A percentile compares a stretch with the other conserved stretches of the same genome.
These are phyloP conservation scores for Perizoma flavofasciatum DNA, from an alignment of 2,888 invertebrate genomes.

Conservation along the genomic window DNA sequence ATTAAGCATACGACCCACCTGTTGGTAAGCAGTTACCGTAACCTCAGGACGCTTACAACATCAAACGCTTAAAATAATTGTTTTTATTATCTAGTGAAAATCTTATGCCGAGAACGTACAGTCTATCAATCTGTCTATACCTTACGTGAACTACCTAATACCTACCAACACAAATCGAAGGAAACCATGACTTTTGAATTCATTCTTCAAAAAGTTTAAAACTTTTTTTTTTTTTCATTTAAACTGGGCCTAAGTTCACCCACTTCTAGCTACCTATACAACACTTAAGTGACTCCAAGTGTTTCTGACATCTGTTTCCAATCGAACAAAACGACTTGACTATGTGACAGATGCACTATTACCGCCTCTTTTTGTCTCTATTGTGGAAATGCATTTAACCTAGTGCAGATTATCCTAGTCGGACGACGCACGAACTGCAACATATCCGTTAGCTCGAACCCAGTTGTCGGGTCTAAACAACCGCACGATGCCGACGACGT, in stretches of 20 bases:
- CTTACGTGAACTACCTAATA: too few species aligned
- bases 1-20: too few species aligned
- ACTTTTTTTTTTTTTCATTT: too few species aligned
- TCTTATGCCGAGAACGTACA: neutral
- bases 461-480: neutral
- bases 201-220: too few species aligned
- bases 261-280: neutral
- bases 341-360: neutral
- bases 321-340: neutral
- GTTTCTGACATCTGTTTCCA: conserved; percentile 18
- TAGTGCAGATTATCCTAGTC: conserved; percentile 5
- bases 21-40: too few species aligned
- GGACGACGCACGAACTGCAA: too few species aligned
- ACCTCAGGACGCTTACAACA: too few species aligned
- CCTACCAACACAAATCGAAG: neutral
- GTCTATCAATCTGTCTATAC: too few species aligned
- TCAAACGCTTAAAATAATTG: too few species aligned
- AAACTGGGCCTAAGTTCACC: too few species aligned
- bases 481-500: conserved; percentile 2
- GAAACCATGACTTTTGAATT: too few species aligned
- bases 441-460: neutral
- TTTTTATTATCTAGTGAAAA: too few species aligned
- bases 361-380: neutral
- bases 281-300: neutral
- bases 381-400: conserved; percentile 2